phyloP scores from a whole-genome alignment of 2,888 invertebrate genomes.

The Dryobota labecula region DNA sequence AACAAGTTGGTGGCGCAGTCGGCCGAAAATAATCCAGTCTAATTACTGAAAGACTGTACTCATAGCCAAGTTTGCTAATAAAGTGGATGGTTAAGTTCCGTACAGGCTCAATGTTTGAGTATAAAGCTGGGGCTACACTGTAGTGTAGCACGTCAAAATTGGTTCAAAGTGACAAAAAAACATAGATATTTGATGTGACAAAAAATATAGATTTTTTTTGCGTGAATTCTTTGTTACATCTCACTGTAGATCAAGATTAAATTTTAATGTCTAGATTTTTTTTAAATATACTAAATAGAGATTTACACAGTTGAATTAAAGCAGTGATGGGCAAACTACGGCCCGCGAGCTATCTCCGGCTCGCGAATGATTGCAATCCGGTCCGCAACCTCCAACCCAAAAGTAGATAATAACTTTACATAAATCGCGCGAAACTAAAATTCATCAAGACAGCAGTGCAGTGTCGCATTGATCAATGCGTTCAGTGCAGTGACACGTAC shows the following conservation, averaged over 20 bases:
- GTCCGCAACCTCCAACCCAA: too few species aligned
- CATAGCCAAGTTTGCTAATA: constrained; percentile 88
- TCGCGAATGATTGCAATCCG: too few species aligned
- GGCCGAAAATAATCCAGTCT: constrained; percentile 85
- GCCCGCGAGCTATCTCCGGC: too few species aligned
- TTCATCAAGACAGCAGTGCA: too few species aligned
- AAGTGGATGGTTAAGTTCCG: constrained; percentile 86
- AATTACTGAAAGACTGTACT: constrained; percentile 87
- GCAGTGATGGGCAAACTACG: too few species aligned
- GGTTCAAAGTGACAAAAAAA: not conserved
- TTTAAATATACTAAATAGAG: not conserved
- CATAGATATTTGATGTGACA: too few species aligned
- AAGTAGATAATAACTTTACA: too few species aligned
- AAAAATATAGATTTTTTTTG: too few species aligned
- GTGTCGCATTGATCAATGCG: too few species aligned
- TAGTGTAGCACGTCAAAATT: not conserved
- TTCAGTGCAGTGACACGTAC: too few species aligned
- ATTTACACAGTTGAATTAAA: not conserved
- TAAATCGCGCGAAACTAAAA: too few species aligned
- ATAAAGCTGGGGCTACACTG: constrained; percentile 67
- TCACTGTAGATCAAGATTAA: not conserved
- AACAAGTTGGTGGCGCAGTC: constrained; percentile 79
- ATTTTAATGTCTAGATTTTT: not conserved
- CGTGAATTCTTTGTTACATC: not conserved
- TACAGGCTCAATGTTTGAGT: constrained; percentile 70